phyloP scores from a whole-genome alignment of 2,888 invertebrate species.

The Drosophila prostipennis region DNA sequence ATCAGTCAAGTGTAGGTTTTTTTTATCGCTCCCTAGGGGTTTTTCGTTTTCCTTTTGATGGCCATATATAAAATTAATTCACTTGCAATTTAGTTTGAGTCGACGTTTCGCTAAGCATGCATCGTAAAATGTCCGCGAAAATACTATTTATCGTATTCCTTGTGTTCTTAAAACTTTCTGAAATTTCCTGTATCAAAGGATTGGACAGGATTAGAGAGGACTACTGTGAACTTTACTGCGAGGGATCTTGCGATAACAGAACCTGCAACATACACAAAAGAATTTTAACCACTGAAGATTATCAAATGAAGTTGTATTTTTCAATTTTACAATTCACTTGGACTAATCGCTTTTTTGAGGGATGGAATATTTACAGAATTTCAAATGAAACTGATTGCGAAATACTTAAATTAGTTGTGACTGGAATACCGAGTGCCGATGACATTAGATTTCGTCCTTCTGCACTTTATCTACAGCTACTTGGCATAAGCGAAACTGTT shows the following conservation, averaged over 20 bases:
- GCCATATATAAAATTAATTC: too few relatives aligned
- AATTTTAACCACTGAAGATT: conserved; percentile 3
- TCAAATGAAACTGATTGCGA: background rate
- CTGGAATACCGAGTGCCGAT: background rate
- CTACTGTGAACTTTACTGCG: conserved; percentile 9
- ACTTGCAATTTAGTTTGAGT: background rate
- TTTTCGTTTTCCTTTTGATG: background rate
- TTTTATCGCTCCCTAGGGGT: background rate
- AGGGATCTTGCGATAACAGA: background rate
- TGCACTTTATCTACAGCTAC: background rate
- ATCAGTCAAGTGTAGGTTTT: too few relatives aligned
- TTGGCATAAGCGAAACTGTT: background rate
- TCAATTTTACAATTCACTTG: background rate
- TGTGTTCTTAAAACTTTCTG: background rate
- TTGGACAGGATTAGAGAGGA: background rate
- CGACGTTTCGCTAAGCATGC: background rate
- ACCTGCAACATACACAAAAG: background rate
- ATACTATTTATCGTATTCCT: background rate
- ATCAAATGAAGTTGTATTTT: background rate
- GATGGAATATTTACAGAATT: conserved; percentile 13
- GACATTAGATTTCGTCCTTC: conserved; percentile 2
- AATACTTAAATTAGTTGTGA: background rate
- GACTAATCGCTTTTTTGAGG: background rate
- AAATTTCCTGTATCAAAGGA: background rate
- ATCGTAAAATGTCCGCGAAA: background rate